Conservation (phyloP, 1,140 invertebrate species). For the Pseudomyrmex pallidus region DNA sequence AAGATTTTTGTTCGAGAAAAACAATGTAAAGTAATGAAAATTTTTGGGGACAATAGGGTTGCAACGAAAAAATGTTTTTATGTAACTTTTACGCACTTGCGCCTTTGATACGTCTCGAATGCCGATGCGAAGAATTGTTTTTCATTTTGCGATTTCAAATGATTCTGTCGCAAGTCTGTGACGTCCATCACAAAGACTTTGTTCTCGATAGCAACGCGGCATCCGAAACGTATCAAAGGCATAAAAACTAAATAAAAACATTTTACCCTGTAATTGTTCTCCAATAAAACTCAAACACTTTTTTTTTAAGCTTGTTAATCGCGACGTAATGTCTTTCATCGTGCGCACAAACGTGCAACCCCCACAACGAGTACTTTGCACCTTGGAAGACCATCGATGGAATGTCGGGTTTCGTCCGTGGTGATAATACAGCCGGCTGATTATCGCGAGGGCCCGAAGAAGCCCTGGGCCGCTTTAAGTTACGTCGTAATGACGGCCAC, state of each 20-base stretch:
- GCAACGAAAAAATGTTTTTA: too few species aligned
- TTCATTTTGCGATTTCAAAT: too few species aligned
- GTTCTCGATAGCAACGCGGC: too few species aligned
- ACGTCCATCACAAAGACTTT: too few species aligned
- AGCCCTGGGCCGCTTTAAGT: conserved; percentile 64
- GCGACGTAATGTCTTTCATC: conserved; percentile 21
- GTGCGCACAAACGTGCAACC: background rate
- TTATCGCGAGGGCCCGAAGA: conserved; percentile 60
- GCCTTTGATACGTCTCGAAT: too few species aligned
- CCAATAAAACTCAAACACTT: too few species aligned
- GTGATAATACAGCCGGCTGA: conserved; percentile 63
- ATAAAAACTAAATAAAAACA: too few species aligned
- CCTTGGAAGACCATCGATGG: conserved; percentile 29
- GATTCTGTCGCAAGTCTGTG: too few species aligned
- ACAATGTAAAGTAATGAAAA: background rate
- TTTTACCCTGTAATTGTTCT: too few species aligned
- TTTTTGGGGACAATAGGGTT: background rate
- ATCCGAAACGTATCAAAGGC: too few species aligned
- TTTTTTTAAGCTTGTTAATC: background rate
- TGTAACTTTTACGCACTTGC: too few species aligned
- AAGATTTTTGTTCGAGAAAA: background rate
- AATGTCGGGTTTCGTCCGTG: conserved; percentile 26
- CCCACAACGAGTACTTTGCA: conserved; percentile 33
- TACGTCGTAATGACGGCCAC: conserved; percentile 70
- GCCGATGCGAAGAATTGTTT: too few species aligned